A percentile compares a stretch with the other conserved stretches of the same genome.
Conservation (phyloP, 53 echinoderm and acorn worm genomes). For the Temnopleurus reevesii region DNA sequence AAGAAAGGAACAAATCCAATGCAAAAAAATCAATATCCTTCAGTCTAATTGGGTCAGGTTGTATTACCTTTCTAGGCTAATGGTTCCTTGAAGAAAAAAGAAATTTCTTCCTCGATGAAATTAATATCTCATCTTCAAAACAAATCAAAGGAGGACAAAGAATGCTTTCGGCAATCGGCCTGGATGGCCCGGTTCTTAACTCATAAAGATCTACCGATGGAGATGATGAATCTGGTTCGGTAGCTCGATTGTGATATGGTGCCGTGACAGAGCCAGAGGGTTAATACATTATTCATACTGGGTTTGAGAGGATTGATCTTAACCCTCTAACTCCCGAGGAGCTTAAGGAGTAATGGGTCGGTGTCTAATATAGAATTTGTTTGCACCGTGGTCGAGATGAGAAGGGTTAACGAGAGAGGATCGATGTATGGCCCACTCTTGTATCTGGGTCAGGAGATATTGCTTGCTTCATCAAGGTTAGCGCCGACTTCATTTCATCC, state of each 20-base stretch:
- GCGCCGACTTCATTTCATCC: not conserved
- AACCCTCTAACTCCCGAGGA: not conserved
- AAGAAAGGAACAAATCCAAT: not conserved
- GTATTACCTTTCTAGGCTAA: conserved; percentile 16
- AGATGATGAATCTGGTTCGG: not conserved
- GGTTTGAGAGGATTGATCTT: not conserved
- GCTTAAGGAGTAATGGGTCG: not conserved
- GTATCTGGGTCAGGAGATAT: not conserved
- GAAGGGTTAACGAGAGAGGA: not conserved
- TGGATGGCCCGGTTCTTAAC: not conserved
- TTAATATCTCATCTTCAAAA: conserved; percentile 25
- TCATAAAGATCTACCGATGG: not conserved
- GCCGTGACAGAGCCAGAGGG: not conserved
- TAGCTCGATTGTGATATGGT: not conserved
- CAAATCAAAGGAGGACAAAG: not conserved
- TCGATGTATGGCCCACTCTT: not conserved
- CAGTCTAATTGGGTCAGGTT: conserved; percentile 2
- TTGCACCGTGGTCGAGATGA: not conserved
- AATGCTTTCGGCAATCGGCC: not conserved
- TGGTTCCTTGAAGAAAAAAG: not conserved
- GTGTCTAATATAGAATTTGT: not conserved
- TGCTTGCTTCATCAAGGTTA: not conserved
- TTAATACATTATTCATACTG: not conserved
- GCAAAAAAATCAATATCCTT: not conserved
- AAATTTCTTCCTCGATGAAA: not conserved